Base-by-base conservation (phyloP, 2,113 vertebrate species). In the Nyctereutes procyonoides region DNA sequence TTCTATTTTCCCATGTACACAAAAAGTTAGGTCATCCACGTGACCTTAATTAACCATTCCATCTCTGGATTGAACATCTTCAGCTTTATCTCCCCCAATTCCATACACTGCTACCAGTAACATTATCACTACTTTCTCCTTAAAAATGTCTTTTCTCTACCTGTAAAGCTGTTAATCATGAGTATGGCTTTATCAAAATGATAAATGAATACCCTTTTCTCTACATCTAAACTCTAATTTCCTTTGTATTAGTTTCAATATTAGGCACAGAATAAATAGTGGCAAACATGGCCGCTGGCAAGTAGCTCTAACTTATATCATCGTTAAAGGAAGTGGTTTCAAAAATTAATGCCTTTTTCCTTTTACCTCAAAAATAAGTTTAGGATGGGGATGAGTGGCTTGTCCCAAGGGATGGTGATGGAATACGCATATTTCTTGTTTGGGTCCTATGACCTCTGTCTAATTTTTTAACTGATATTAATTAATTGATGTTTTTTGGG, bases 1-100 rank as follows among this genome's bases (percentile, higher is more conserved):
- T 93, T 95, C n/a, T 81, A 28, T 92, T 77, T 95, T 80, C 65
- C 17, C 30, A 82, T 76, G n/a, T 77, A 95, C 71, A 82, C 20
- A 26, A 93, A 95, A 94, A 86, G 48, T 77, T 89, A 86, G 63
- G 88, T 60, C 20, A 71, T 69, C 20, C 2, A 56, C 43, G 24
- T 91, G 56, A 85, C 16, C 51, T 85, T 92, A 84, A 76, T 91
- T 88, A 84, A 55, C 28, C 30, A 93, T 24, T 63, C 8, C 2
- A 28, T 91, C 10, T 88, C 55, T 60, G 20, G 3, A 81, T 35
- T 76, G 55, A 38, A 82, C 48, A 85, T 55, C 43, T 80, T 92
- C 30, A 80, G 48, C 80, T 81, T 83, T 90, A 38, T 5, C 20
- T 92, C 60, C 14, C 22, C 0, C 28, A 63, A 51, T 32, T 24